These are phyloP conservation scores for Gambusia yucatana DNA, from an alignment of 2,797 vertebrate genomes.

Conservation along the genomic window DNA sequence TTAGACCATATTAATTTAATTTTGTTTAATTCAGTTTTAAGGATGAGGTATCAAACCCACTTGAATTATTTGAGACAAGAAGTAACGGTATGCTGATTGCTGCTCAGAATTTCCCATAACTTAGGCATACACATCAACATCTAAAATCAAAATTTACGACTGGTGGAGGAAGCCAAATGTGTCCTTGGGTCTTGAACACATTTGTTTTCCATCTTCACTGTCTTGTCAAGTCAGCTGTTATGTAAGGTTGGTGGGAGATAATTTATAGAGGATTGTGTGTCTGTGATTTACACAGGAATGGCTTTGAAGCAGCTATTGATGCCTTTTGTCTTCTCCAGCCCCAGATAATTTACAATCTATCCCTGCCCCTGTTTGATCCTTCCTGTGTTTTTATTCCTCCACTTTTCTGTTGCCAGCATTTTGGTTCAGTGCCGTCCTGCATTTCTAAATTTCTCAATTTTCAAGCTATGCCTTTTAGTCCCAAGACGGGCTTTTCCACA, in stretches of 20 bases:
- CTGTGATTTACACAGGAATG: slow-evolving; percentile 66
- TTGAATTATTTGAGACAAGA: slow-evolving; percentile 1
- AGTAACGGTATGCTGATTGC: slow-evolving; percentile 3
- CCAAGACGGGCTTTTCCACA: slow-evolving; percentile 38
- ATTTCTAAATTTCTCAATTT: slow-evolving; percentile 13
- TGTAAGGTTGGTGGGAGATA: slow-evolving; percentile 48
- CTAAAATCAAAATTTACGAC: neutral
- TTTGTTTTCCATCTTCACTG: slow-evolving; percentile 50
- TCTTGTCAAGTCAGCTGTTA: slow-evolving; percentile 39
- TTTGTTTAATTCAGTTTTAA: slow-evolving; percentile 1
- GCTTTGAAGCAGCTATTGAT: slow-evolving; percentile 75
- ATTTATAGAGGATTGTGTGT: slow-evolving; percentile 57
- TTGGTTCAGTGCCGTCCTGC: slow-evolving; percentile 15
- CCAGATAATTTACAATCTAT: slow-evolving; percentile 42
- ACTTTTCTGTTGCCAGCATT: slow-evolving; percentile 21
- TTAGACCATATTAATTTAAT: slow-evolving; percentile 30
- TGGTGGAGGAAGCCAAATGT: slow-evolving; percentile 12
- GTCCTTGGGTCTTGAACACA: slow-evolving; percentile 22
- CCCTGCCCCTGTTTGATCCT: slow-evolving; percentile 15
- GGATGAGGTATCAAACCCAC: slow-evolving; percentile 13
- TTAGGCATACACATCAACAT: neutral
- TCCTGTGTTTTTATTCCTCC: slow-evolving; percentile 26
- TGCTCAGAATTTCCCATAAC: slow-evolving; percentile 4
- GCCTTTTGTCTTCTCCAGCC: slow-evolving; percentile 54
- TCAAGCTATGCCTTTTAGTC: slow-evolving; percentile 13